Evolutionary conservation across 1,140 invertebrate genomes (phyloP), one percentile per base, ranked within the genome.

Genomic region (Neodiprion fabricii): DNA sequence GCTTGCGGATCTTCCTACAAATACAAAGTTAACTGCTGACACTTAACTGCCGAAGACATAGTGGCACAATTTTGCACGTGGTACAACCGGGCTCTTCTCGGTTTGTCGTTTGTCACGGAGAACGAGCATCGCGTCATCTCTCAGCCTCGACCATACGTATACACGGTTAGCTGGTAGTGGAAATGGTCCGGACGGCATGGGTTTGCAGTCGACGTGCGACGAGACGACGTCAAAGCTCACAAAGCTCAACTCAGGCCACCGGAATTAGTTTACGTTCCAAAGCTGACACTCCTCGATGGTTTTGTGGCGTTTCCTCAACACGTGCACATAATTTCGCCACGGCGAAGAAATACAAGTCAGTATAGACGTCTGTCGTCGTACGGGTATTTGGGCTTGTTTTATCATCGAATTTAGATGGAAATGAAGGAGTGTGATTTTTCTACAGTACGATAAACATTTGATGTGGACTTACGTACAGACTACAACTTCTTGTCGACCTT

Each of bases 1-100:
- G 28, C 5, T 40, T 40, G 28, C 28, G 5, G 28, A 2, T 1
- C n/a, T 61, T 12, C 9, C 53, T 61, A 61, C 53, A 61, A 61
- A 61, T 61, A 61, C 53, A 61, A 61, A 61, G 53, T 61, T 61
- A 61, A 61, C 53, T 61, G 53, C 53, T 61, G 53, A 61, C 53
- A 61, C 53, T 61, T 61, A 61, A 61, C 53, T 61, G 11, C 53
- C 11, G 11, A 17, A 61, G 53, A 61, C 53, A 61, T 61, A 61
- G 53, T 61, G 53, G 53, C n/a, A 61, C 53, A 61, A 61, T 61
- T 61, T 61, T 61, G 53, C 53, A 61, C 53, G 53, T 61, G 53
- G 53, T 61, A 17, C 53, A 61, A 61, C 11, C 11, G 53, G 9
- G 11, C n/a, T 17, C 4, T 14, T 61, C 53, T 61, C 53, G 53